Evolutionary conservation across 2,888 invertebrate species (phyloP), one percentile per base, ranked within the genome.

Genomic region (Cecidostiba fungosa): DNA sequence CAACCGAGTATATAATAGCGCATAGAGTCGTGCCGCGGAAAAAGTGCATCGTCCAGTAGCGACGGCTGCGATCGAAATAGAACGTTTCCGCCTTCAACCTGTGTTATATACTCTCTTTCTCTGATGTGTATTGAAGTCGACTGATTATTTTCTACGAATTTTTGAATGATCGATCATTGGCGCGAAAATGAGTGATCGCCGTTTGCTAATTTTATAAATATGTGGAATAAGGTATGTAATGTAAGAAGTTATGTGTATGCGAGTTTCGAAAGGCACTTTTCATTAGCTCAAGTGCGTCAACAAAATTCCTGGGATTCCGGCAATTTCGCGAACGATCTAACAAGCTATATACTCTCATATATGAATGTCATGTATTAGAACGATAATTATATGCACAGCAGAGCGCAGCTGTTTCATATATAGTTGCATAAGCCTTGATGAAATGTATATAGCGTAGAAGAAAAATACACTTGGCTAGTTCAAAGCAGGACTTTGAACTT

Each of bases 31-130:
- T 19, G 62, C 62, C 26, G 62, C 12, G 66, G 29, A 66, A 66
- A 62, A 66, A 66, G 66, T 29, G 66, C 66, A 78, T 47, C 78
- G 78, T 69, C 47, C 47, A 39, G 66, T 14, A 14, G 26, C n/a
- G 23, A 12, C 23, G 50, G n/a, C 36, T 47, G 10, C 84, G 80
- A 84, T 80, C 76, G 85, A 80, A 80, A 77, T 76, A 62, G 72
- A 81, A 81, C 85, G 70, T 77, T 85, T 85, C 85, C 85, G 81
- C 62, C 72, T 66, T 77, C 47, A 26, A 8, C 23, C 59, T 59
- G 23, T 19, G 8, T 59, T 62, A n/a, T n/a, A n/a, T 26, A 3
- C 29, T 29, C 66, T 29, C 3, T 29, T 3, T 66, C 6, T 12
- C 12, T 12, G 23, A 4, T 54, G n/a, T 8, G 54, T 59, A 59